Evolutionary conservation across 2,113 vertebrate species (phyloP), one percentile per base, ranked within the genome.

Genomic region (Oreochromis aureus): DNA sequence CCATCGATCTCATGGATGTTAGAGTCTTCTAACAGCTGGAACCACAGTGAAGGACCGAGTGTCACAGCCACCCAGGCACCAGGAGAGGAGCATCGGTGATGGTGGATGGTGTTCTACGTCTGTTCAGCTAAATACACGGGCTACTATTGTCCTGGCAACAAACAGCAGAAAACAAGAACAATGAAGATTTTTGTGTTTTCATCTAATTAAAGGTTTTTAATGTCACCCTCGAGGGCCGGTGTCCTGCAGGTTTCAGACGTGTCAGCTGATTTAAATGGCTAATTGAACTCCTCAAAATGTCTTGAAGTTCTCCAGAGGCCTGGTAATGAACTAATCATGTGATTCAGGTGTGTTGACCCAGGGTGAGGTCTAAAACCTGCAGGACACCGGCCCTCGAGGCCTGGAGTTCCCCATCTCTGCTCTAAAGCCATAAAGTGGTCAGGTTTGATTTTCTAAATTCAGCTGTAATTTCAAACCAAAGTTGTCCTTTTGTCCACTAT

Each of bases 11-110:
- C 30, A 34, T 34, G 32, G 32, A 34, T 34, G 32, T 34, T 7
- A 0, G 59, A 63, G 59, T 63, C 16, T 10, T 19, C 59, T 63
- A 63, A 61, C 58, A 61, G 34, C 30, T 63, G 59, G 59, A 34
- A 19, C 59, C 59, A 63, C 59, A 63, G 59, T 63, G 59, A 63
- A 19, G 59, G 59, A 63, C 59, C 30, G 34, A 63, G 30, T 63
- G 59, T 63, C 30, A 63, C 59, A 63, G 16, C 59, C 59, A 63
- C 0, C 19, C 0, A 63, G 30, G 59, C 30, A 19, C 59, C 59
- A 63, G 30, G 59, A 63, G 59, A 63, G 9, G 1, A 19, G 59
- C 30, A 63, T 63, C 30, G 19, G 30, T 19, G 59, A 63, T 34
- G 30, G 2, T 63, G 59, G 59, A 63, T 5, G 4, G 30, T 32